phyloP scores from a whole-genome alignment of 2,888 invertebrate species.

The Caenorhabditis virilis region DNA sequence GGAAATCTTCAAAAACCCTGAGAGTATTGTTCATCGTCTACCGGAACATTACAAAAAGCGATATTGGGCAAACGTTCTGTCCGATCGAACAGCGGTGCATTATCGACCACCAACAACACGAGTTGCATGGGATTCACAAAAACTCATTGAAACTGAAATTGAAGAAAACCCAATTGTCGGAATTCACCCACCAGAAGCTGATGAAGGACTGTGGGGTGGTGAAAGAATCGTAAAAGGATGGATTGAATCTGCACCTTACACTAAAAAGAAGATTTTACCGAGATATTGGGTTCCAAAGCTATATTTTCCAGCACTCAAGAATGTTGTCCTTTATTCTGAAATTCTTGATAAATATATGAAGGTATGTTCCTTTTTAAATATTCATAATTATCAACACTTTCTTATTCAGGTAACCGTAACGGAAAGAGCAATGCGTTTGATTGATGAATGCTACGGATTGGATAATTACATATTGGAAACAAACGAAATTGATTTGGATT shows the following conservation, averaged over 20 bases:
- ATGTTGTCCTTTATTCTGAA: slow-evolving; percentile 79
- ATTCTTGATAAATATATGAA: slow-evolving; percentile 62
- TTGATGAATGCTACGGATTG: slow-evolving; percentile 88
- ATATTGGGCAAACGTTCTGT: slow-evolving; percentile 63
- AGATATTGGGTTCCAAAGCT: slow-evolving; percentile 78
- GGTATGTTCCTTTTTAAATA: slow-evolving; percentile 8
- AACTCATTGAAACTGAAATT: slow-evolving; percentile 54
- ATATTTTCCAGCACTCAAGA: slow-evolving; percentile 84
- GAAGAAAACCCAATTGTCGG: slow-evolving; percentile 52
- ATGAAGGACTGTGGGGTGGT: slow-evolving; percentile 92
- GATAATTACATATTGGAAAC: slow-evolving; percentile 92
- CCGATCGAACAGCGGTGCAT: slow-evolving; percentile 70
- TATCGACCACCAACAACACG: slow-evolving; percentile 61
- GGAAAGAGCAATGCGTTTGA: slow-evolving; percentile 80
- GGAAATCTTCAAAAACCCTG: slow-evolving; percentile 64
- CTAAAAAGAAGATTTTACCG: slow-evolving; percentile 65
- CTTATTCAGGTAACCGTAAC: slow-evolving; percentile 78
- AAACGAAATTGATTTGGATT: slow-evolving; percentile 86
- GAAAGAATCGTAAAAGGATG: slow-evolving; percentile 90
- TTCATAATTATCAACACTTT: neutral
- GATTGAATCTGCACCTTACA: slow-evolving; percentile 60
- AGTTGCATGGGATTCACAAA: slow-evolving; percentile 52
- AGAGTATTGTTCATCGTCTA: slow-evolving; percentile 65
- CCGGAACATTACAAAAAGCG: slow-evolving; percentile 63
- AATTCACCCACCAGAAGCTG: slow-evolving; percentile 79